Base-by-base conservation (phyloP, 2,888 invertebrate species). In the Apomyelois bistriatella region DNA sequence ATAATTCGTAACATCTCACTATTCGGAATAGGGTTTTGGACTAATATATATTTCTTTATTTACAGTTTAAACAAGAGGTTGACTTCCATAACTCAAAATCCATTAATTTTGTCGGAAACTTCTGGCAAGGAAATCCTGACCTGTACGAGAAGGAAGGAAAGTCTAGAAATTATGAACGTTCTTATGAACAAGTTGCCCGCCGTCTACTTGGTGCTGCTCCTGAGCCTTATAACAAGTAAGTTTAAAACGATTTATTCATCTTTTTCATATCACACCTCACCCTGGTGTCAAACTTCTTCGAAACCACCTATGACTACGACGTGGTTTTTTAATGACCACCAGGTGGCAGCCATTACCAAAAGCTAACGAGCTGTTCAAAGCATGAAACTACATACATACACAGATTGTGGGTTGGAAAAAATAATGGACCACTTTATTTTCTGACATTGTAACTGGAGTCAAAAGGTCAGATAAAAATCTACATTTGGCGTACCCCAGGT, bases 41-140 rank as follows among this genome's bases (percentile, higher is more conserved):
- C 10, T 13, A 13, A 12, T n/a, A 40, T 10, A 7, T 16, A 15
- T 22, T 16, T 16, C 10, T 35, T 32, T 15, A 81, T 32, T 15
- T 16, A 15, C 61, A 87, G 89, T 80, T 72, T 60, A 76, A 77
- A 53, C 74, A 84, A 54, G 77, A 85, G 46, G 60, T 84, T 48
- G 78, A 82, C 53, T 68, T 85, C 56, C 72, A 65, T 54, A 73
- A 77, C 58, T 70, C 77, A 3, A 79, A 91, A 41, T 91, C 93
- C 37, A 75, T 92, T 57, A 90, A 91, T 78, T 83, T 88, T 54
- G 83, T 93, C 15, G 92, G 91, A 1, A 91, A 91, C 74, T 76
- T 91, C 66, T 90, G 93, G 75, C 92, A 92, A 77, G 90, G 90
- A 47, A 93, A 92, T 67, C 82, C 79, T 53, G 92, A 93, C 66